Evolutionary conservation across 2,888 invertebrate genomes (phyloP), one percentile per base, ranked within the genome.

Genomic region (Cryptocephalus primarius): DNA sequence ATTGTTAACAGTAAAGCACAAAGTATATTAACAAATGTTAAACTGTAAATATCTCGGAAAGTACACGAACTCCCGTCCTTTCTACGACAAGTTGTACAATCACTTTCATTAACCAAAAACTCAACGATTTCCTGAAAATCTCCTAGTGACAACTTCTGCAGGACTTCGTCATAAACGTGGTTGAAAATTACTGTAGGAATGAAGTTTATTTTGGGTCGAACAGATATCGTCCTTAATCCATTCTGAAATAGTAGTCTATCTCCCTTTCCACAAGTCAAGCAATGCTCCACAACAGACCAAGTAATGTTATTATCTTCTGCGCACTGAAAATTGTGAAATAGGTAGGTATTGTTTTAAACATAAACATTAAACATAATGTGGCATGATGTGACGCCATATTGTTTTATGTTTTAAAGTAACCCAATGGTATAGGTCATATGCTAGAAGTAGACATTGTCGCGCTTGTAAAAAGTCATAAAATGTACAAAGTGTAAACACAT

Each of bases 131-230:
- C 45, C 10, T 53, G 42, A 14, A 64, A 59, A 55, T 64, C 48
- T 8, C 31, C 49, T 31, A 56, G 33, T 1, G 61, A 51, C 10
- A 55, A 45, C 14, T 52, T 45, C 33, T 60, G 54, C 9, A 54
- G 42, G 2, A 46, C 33, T 41, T 54, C 42, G 31, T 57, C 55
- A 32, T 55, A 64, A 12, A 40, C 64, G 38, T 65, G 67, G 44
- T 74, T 69, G 48, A 73, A 64, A 4, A 67, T 55, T 34, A 74
- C 62, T 0, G 72, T 67, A 8, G 75, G 75, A 0, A 75, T 68
- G 48, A 67, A 71, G 9, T 52, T 43, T 12, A 73, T 55, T 4
- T 51, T 48, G 4, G 69, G 64, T 4, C 57, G 32, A 6, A 71
- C 48, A 1, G 56, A 56, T 6, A 59, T 49, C 0, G 73, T 72